Percentiles rank a stretch among this genome's conserved stretches.
These are phyloP conservation scores for Spea hammondii DNA, from an alignment of 2,797 vertebrate species.

Conservation along the genomic window DNA sequence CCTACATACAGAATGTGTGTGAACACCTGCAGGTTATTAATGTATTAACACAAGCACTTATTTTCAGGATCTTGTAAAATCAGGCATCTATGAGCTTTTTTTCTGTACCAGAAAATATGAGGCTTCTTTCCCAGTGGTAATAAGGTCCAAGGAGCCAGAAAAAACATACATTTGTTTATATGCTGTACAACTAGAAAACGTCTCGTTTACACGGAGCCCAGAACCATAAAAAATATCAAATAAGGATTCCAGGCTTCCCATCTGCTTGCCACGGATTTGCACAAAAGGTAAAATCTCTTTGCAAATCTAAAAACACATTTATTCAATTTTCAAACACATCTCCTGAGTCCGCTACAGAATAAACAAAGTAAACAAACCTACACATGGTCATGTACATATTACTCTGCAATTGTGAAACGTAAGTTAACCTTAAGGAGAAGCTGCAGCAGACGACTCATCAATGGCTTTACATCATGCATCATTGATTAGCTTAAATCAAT, in stretches of 20 bases:
- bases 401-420: too few species aligned
- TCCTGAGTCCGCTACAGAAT: too few species aligned
- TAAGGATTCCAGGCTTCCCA: slow-evolving; percentile 51
- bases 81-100: slow-evolving; percentile 53
- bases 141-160: slow-evolving; percentile 57
- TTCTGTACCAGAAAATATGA: slow-evolving; percentile 57
- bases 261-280: slow-evolving; percentile 36
- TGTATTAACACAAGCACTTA: slow-evolving; percentile 60
- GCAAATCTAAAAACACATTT: slow-evolving; percentile 39
- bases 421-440: too few species aligned
- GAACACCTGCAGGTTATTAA: slow-evolving; percentile 54
- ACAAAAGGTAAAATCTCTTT: slow-evolving; percentile 50
- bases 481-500: too few species aligned
- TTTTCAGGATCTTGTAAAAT: slow-evolving; percentile 62
- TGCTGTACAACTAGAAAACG: slow-evolving; percentile 57
- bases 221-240: slow-evolving; percentile 62
- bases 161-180: slow-evolving; percentile 61
- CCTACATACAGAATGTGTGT: slow-evolving; percentile 53
- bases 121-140: slow-evolving; percentile 52
- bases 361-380: too few species aligned
- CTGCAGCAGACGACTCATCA: too few species aligned
- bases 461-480: too few species aligned
- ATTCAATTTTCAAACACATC: slow-evolving; percentile 27
- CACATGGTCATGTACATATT: too few species aligned
- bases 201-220: slow-evolving; percentile 61